These are phyloP conservation scores for Numenius phaeopus DNA, from an alignment of 2,797 vertebrate species.

Conservation along the genomic window DNA sequence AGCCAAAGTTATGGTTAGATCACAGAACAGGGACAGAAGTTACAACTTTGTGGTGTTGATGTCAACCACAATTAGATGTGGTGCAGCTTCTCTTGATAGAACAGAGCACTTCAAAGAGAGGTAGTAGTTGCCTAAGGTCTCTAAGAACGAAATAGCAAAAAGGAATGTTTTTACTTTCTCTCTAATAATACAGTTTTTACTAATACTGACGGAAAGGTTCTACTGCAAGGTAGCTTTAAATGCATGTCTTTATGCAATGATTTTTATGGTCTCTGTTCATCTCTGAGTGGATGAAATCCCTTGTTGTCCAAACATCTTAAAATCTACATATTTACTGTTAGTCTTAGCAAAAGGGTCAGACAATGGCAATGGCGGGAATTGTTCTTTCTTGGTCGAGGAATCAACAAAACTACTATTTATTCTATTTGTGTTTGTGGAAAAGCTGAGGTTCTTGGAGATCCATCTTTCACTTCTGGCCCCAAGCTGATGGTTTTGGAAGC, in stretches of 20 bases:
- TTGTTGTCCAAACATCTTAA: neutral
- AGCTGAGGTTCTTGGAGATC: neutral
- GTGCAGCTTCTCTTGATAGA: neutral
- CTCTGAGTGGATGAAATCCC: neutral
- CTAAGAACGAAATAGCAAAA: neutral
- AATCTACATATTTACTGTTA: neutral
- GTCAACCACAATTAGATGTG: neutral
- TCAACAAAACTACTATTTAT: neutral
- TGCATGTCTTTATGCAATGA: neutral
- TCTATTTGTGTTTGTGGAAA: neutral
- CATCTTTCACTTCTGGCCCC: neutral
- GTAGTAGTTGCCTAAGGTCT: neutral
- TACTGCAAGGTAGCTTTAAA: neutral
- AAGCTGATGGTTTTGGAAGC: neutral
- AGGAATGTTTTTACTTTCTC: neutral
- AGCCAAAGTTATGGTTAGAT: constrained; percentile 12
- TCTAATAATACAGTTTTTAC: neutral
- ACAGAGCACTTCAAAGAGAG: neutral
- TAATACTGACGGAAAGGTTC: neutral
- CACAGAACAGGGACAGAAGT: neutral
- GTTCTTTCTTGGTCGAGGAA: neutral
- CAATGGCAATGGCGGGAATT: neutral
- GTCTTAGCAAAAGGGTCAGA: neutral
- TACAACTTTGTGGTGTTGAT: neutral
- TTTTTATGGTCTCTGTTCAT: neutral